phyloP scores from a whole-genome alignment of 2,888 invertebrate species.

The Stenichneumon culpator region DNA sequence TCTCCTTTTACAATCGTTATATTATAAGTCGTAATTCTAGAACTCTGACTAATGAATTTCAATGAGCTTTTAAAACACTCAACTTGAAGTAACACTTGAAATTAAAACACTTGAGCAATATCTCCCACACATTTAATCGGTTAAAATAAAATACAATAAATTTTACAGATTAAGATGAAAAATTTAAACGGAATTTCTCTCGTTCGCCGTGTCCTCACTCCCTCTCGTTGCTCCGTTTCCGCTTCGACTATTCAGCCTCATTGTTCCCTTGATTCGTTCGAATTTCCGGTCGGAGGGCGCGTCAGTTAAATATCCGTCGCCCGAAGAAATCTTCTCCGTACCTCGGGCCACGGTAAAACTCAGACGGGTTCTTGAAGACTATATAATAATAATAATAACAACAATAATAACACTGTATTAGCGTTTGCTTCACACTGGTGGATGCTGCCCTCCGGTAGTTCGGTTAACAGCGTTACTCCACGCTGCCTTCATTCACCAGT shows the following conservation, averaged over 20 bases:
- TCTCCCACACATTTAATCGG: background rate
- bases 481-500: constrained; percentile 33
- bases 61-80: too few species aligned
- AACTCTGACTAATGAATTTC: too few species aligned
- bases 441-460: constrained; percentile 16
- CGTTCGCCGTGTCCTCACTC: constrained; percentile 34
- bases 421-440: background rate
- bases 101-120: background rate
- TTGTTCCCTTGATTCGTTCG: constrained; percentile 74
- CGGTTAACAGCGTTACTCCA: constrained; percentile 29
- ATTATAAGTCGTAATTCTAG: too few species aligned
- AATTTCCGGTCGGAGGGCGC: constrained; percentile 75
- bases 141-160: background rate
- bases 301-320: constrained; percentile 59
- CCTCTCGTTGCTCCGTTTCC: constrained; percentile 68
- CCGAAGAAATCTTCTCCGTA: constrained; percentile 43
- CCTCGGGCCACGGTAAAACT: constrained; percentile 1
- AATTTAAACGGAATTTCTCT: background rate
- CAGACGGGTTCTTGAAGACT: constrained; percentile 1
- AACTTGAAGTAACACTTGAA: too few species aligned
- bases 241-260: constrained; percentile 68
- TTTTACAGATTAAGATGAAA: background rate
- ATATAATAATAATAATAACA: constrained; percentile 3
- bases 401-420: constrained; percentile 6
- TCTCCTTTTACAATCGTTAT: too few species aligned